Evolutionary conservation across 2,113 vertebrate species (phyloP).

Genomic region (Indri indri): DNA sequence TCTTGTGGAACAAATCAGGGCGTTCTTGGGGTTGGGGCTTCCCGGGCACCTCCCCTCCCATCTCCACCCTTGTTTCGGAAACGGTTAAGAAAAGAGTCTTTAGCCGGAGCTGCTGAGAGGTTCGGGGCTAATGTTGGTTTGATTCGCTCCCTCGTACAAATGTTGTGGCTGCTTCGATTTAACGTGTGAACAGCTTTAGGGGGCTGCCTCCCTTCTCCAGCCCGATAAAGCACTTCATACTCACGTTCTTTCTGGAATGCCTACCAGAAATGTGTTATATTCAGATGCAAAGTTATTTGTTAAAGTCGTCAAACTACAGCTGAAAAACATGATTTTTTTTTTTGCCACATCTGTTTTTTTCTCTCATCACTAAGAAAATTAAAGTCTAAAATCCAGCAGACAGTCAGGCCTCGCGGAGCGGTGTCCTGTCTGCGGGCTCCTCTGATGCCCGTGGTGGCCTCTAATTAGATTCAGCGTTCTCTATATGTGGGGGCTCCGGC

Average conservation of each 20-base stretch:
- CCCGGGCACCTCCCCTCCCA: neutral
- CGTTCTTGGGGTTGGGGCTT: neutral
- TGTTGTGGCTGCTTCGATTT: neutral
- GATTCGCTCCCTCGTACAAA: neutral
- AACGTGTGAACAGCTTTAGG: neutral
- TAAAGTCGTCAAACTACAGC: neutral
- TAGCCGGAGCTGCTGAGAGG: neutral
- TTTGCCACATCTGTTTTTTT: neutral
- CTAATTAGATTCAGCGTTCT: constrained; percentile 45
- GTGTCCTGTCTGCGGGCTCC: neutral
- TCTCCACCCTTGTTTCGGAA: neutral
- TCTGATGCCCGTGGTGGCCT: neutral
- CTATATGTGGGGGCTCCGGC: neutral
- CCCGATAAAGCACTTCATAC: neutral
- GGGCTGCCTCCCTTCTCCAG: neutral
- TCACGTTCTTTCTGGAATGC: neutral
- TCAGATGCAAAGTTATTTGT: constrained; percentile 18
- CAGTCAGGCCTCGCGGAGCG: neutral
- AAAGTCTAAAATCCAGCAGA: constrained; percentile 28
- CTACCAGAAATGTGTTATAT: neutral
- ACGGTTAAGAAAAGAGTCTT: too few species aligned
- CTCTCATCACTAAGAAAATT: neutral
- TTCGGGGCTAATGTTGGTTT: too few species aligned
- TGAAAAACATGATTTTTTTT: neutral
- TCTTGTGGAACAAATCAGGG: neutral